phyloP scores from a whole-genome alignment of 2,797 vertebrate species.

The Leontocebus nigricollis region DNA sequence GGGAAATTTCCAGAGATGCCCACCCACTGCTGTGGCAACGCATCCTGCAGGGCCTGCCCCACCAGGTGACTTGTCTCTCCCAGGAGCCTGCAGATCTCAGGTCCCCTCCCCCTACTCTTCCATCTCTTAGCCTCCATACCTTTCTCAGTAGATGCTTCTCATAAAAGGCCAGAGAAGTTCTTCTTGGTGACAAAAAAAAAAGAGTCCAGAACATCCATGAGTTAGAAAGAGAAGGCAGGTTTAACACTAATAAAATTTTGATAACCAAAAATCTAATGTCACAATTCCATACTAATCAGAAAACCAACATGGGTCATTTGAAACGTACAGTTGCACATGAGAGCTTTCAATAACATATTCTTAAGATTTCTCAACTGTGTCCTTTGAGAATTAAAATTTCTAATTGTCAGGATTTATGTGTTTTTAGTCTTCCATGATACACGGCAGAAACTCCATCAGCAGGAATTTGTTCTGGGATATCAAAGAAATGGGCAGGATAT shows the following conservation, averaged over 20 bases:
- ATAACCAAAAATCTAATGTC: background rate
- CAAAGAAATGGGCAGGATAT: constrained; percentile 56
- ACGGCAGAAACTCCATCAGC: background rate
- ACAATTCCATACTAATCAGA: background rate
- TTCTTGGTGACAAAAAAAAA: background rate
- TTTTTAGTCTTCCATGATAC: constrained; percentile 10
- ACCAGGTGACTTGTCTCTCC: background rate
- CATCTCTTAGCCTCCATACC: background rate
- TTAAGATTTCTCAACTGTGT: background rate
- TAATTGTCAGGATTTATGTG: constrained; percentile 36
- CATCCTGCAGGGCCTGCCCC: background rate
- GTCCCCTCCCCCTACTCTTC: background rate
- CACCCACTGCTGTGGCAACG: background rate
- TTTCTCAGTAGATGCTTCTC: constrained; percentile 17
- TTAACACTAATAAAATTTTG: background rate
- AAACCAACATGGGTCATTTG: background rate
- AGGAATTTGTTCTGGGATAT: constrained; percentile 16
- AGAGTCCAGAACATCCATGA: background rate
- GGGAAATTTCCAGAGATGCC: background rate
- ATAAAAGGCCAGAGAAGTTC: background rate
- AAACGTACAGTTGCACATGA: background rate
- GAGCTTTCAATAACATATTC: constrained; percentile 3
- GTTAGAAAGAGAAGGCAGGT: background rate
- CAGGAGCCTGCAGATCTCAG: background rate
- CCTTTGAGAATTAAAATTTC: constrained; percentile 20